phyloP scores from a whole-genome alignment of 2,797 vertebrate genomes.

The Pseudochirops cupreus region DNA sequence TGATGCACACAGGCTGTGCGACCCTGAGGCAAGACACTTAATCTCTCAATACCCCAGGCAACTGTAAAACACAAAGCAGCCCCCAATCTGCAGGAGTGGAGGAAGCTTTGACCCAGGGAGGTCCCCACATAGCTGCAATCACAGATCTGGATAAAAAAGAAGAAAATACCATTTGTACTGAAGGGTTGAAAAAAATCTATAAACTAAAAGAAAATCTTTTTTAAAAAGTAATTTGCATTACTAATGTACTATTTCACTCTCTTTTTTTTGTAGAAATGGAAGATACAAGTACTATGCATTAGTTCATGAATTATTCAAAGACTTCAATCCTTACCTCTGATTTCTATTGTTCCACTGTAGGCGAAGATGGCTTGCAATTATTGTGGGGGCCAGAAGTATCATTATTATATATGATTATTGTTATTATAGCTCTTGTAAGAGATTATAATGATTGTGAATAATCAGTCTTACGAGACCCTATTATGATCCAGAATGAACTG shows the following conservation, averaged over 20 bases:
- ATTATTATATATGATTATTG: slow-evolving; percentile 57
- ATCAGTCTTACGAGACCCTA: slow-evolving; percentile 66
- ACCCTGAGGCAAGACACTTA: background rate
- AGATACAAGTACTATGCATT: slow-evolving; percentile 71
- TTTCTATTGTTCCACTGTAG: slow-evolving; percentile 71
- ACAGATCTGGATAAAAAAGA: background rate
- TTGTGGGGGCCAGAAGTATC: slow-evolving; percentile 39
- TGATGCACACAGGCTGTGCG: background rate
- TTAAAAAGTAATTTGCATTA: slow-evolving; percentile 73
- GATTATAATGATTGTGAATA: slow-evolving; percentile 69
- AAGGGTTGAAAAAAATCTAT: slow-evolving; percentile 54
- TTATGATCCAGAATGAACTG: slow-evolving; percentile 40
- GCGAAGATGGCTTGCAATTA: slow-evolving; percentile 51
- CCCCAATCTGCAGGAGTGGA: background rate
- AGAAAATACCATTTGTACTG: slow-evolving; percentile 15
- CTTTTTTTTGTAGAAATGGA: slow-evolving; percentile 54
- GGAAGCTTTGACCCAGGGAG: background rate
- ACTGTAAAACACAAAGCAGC: background rate
- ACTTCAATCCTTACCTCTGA: slow-evolving; percentile 62
- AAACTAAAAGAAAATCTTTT: slow-evolving; percentile 62
- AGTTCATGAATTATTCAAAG: slow-evolving; percentile 79
- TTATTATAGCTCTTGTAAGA: slow-evolving; percentile 63
- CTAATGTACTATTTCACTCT: slow-evolving; percentile 66
- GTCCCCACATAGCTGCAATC: background rate
- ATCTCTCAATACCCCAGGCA: background rate